Evolutionary conservation across 2,888 invertebrate species (phyloP).

Genomic region (Andrena fulva): DNA sequence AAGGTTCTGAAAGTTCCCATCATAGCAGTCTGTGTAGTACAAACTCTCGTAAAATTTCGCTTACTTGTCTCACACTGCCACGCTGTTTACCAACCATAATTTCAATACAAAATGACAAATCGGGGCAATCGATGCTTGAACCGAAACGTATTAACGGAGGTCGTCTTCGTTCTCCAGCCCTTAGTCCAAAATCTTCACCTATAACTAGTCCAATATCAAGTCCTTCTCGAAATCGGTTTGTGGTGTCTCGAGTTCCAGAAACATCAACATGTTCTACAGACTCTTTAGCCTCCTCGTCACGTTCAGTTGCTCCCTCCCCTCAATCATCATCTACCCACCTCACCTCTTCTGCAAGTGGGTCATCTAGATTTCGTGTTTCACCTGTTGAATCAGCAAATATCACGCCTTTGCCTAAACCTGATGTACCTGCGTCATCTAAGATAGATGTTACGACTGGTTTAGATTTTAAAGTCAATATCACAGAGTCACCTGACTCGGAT

Average conservation of each 20-base stretch:
- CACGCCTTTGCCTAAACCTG: slow-evolving; percentile 81
- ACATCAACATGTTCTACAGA: slow-evolving; percentile 82
- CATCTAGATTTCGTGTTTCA: slow-evolving; percentile 79
- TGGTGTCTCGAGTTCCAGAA: slow-evolving; percentile 85
- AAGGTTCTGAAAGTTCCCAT: slow-evolving; percentile 78
- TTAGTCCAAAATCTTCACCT: slow-evolving; percentile 88
- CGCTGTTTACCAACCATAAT: slow-evolving; percentile 73
- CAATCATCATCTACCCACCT: slow-evolving; percentile 86
- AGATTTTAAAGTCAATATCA: slow-evolving; percentile 65
- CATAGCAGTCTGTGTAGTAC: slow-evolving; percentile 80
- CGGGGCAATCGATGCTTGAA: slow-evolving; percentile 78
- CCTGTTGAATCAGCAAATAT: slow-evolving; percentile 77
- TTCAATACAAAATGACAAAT: slow-evolving; percentile 70
- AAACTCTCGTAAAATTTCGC: slow-evolving; percentile 89
- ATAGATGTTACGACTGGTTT: slow-evolving; percentile 73
- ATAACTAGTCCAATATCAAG: slow-evolving; percentile 89
- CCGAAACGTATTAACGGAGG: slow-evolving; percentile 84
- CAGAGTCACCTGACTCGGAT: slow-evolving; percentile 66
- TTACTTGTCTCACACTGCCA: slow-evolving; percentile 88
- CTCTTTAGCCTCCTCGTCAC: slow-evolving; percentile 83
- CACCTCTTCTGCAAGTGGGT: slow-evolving; percentile 83
- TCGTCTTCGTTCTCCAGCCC: slow-evolving; percentile 89
- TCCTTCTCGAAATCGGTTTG: slow-evolving; percentile 85
- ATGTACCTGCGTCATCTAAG: slow-evolving; percentile 82
- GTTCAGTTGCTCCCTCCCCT: slow-evolving; percentile 81